Evolutionary conservation across 92 coral and sea anemone genomes (phyloP).

Genomic region (Actinernus sp.): DNA sequence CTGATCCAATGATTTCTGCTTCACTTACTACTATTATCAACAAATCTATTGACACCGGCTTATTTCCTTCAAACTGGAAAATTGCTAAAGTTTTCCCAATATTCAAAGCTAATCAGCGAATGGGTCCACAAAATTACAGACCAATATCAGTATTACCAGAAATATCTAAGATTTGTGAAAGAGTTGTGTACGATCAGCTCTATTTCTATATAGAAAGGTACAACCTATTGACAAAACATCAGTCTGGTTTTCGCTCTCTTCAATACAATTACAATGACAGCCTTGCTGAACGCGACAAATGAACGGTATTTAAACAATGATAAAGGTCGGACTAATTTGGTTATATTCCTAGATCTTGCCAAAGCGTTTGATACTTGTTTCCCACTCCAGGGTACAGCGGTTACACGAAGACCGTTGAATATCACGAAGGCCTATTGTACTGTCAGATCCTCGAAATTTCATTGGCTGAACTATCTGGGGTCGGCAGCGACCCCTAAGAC

Average conservation of each 20-base stretch:
- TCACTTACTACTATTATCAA: constrained; percentile 31
- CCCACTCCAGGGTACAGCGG: constrained; percentile 1
- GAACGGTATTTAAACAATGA: constrained; percentile 29
- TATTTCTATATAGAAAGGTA: constrained; percentile 2
- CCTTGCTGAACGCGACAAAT: constrained; percentile 25
- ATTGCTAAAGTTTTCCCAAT: constrained; percentile 30
- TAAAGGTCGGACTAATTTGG: constrained; percentile 17
- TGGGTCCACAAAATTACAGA: constrained; percentile 40
- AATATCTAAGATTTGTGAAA: constrained; percentile 42
- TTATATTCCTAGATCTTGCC: constrained; percentile 29
- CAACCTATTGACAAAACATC: constrained; percentile 23
- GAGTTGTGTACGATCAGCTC: constrained; percentile 39
- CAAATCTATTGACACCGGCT: constrained; percentile 43
- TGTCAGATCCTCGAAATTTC: no score
- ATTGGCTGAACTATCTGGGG: no score
- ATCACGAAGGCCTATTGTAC: no score
- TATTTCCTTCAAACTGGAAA: constrained; percentile 51
- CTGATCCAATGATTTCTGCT: constrained; percentile 28
- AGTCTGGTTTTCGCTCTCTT: constrained; percentile 43
- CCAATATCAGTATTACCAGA: constrained; percentile 57
- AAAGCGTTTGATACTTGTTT: constrained; percentile 22
- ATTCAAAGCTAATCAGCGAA: constrained; percentile 43
- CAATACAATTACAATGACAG: constrained; percentile 47
- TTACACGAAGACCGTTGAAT: no score
- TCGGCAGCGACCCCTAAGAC: no score